Percentiles rank a stretch among this genome's conserved stretches.
These are phyloP conservation scores for Myotis pilosus DNA, from an alignment of 2,797 vertebrate genomes.

Conservation along the genomic window DNA sequence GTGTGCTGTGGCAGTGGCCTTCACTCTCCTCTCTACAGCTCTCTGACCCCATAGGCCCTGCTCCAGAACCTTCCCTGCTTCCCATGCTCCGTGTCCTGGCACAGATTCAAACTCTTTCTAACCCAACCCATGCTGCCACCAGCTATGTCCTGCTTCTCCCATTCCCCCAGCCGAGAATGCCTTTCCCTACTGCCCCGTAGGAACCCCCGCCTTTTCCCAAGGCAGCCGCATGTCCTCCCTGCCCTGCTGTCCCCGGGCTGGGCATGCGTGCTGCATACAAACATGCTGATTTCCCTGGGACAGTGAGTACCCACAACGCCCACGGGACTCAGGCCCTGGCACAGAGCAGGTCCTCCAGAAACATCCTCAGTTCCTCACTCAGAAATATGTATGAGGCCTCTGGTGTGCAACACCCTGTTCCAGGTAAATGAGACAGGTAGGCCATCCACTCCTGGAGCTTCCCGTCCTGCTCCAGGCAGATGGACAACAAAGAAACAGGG, in stretches of 20 bases:
- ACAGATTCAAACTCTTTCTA: not conserved
- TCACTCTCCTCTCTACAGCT: not conserved
- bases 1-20: not conserved
- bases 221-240: no score
- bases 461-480: not conserved
- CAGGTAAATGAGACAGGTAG: not conserved
- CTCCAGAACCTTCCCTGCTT: not conserved
- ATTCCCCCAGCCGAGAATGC: not conserved
- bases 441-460: not conserved
- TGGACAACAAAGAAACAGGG: not conserved
- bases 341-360: not conserved
- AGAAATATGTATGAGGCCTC: not conserved
- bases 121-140: not conserved
- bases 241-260: not conserved
- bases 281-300: not conserved
- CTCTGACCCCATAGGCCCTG: not conserved
- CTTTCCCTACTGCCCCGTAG: not conserved
- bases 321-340: not conserved
- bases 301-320: not conserved
- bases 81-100: not conserved
- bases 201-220: not conserved
- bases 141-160: not conserved
- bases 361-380: not conserved
- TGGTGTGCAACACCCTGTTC: not conserved
- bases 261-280: not conserved